phyloP scores from a whole-genome alignment of 2,797 vertebrate genomes.

The Dendrocincla fuliginosa region DNA sequence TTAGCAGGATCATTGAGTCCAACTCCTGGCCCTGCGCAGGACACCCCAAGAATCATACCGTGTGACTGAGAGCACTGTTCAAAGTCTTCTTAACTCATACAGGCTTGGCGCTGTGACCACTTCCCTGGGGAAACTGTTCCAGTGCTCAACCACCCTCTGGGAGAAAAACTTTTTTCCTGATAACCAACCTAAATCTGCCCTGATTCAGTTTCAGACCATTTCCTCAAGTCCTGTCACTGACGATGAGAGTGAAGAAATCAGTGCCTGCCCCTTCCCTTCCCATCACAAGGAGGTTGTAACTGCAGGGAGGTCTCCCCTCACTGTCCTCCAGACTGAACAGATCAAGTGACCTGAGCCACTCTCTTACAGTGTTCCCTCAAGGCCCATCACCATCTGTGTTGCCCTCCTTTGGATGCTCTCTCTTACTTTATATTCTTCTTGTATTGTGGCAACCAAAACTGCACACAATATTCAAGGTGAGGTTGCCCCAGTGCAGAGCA shows the following conservation, averaged over 20 bases:
- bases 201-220: not conserved
- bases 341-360: accelerated
- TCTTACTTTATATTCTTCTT: accelerated
- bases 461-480: not conserved
- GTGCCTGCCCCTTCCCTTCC: not conserved
- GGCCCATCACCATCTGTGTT: accelerated
- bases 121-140: not conserved
- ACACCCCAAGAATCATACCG: not conserved
- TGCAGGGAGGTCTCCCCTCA: not conserved
- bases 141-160: not conserved
- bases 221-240: not conserved
- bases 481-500: accelerated
- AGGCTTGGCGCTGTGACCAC: not conserved
- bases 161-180: not conserved
- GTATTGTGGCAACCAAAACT: accelerated
- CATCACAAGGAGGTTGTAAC: not conserved
- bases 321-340: not conserved
- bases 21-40: not conserved
- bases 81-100: not conserved
- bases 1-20: not conserved
- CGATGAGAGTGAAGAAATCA: not conserved
- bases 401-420: accelerated
- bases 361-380: accelerated
- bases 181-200: not conserved
- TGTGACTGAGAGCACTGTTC: not conserved